A percentile compares a stretch with the other conserved stretches of the same genome.
phyloP scores from a whole-genome alignment of 2,113 vertebrate species.

The Chlamydotis undulata region DNA sequence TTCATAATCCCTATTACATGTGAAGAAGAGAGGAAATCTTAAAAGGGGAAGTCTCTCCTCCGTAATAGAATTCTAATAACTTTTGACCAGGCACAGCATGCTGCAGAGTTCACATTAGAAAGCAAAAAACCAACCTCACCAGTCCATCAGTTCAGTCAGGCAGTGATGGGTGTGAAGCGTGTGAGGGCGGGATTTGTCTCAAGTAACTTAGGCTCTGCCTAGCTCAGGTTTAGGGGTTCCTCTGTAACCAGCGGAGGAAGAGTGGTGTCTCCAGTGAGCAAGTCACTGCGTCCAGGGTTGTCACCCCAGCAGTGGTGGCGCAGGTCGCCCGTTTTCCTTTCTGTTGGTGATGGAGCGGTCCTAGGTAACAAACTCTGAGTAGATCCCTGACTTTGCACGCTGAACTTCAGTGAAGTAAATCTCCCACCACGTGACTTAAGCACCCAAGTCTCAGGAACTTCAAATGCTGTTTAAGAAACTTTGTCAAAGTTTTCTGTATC shows the following conservation, averaged over 20 bases:
- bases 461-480: background rate
- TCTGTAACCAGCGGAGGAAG: background rate
- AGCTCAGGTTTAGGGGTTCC: background rate
- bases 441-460: background rate
- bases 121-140: background rate
- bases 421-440: background rate
- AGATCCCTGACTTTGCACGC: background rate
- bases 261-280: background rate
- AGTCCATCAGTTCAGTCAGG: background rate
- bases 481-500: background rate
- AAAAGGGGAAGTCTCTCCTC: background rate
- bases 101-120: background rate
- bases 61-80: rapidly evolving
- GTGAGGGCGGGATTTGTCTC: background rate
- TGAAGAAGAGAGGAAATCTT: background rate
- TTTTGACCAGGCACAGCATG: background rate
- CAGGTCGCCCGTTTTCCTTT: background rate
- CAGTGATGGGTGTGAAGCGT: background rate
- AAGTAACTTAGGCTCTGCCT: background rate
- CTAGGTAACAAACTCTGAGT: background rate
- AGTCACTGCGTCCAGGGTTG: background rate
- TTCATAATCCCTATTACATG: background rate
- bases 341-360: background rate
- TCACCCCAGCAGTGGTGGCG: background rate
- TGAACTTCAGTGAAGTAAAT: background rate